These are phyloP conservation scores for Australoheros facetus DNA, from an alignment of 2,797 vertebrate genomes.

Conservation along the genomic window DNA sequence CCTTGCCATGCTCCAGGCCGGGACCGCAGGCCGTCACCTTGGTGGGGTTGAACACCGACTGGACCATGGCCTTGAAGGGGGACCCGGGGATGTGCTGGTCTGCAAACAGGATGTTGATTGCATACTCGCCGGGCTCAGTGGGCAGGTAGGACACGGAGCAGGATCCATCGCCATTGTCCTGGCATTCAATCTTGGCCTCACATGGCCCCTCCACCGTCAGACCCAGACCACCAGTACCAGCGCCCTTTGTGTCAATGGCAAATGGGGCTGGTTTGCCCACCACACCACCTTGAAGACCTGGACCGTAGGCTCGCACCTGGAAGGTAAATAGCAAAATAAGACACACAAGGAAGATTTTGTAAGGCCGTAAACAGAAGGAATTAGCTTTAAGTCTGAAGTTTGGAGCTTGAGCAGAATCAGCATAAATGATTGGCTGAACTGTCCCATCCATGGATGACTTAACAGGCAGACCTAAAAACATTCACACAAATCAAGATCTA, in stretches of 20 bases:
- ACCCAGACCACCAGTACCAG: conserved; percentile 91
- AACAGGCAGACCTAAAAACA: background rate
- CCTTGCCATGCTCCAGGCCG: conserved; percentile 87
- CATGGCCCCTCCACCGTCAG: conserved; percentile 95
- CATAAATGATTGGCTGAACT: background rate
- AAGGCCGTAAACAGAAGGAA: background rate
- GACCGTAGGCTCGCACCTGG: conserved; percentile 90
- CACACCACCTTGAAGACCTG: conserved; percentile 88
- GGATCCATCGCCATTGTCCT: conserved; percentile 93
- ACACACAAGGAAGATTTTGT: background rate
- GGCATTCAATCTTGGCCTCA: conserved; percentile 96
- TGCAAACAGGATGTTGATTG: conserved; percentile 94
- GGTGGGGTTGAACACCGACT: conserved; percentile 85
- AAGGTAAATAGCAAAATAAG: background rate
- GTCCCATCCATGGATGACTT: background rate
- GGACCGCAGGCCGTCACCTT: conserved; percentile 91
- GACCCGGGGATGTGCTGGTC: conserved; percentile 91
- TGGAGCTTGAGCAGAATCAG: background rate
- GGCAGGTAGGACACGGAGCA: conserved; percentile 95
- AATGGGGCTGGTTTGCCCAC: conserved; percentile 89
- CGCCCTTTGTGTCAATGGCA: conserved; percentile 93
- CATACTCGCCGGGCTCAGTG: conserved; percentile 90
- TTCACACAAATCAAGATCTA: background rate
- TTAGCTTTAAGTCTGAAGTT: background rate
- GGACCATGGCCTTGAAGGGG: conserved; percentile 89